A percentile compares a stretch with the other conserved stretches of the same genome.
Evolutionary conservation across 2,888 invertebrate genomes (phyloP).

Genomic region (Ormyrus rosae): DNA sequence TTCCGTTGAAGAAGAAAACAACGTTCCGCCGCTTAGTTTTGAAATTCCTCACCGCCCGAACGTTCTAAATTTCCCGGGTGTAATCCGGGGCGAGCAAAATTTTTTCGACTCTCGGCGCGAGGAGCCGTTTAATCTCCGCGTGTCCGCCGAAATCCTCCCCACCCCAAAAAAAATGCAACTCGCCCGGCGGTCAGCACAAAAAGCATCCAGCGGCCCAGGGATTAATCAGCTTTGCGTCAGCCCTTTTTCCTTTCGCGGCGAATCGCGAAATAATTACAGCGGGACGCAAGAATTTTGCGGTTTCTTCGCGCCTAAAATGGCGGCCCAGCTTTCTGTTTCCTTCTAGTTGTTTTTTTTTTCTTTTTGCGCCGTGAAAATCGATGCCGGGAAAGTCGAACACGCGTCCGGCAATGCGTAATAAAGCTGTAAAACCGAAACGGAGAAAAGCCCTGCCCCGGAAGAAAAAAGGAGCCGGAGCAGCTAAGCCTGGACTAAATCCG

Average conservation of each 20-base stretch:
- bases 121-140: too few species aligned
- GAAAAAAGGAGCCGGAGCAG: not conserved
- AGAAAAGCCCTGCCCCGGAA: not conserved
- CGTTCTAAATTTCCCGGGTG: too few species aligned
- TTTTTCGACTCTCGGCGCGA: too few species aligned
- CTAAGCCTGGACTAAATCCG: conserved; percentile 36
- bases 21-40: too few species aligned
- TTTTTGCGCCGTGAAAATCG: not conserved
- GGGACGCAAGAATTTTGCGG: conserved; percentile 6
- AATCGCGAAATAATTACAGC: conserved; percentile 72
- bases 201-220: conserved; percentile 28
- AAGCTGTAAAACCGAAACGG: conserved; percentile 22
- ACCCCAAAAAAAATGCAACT: not conserved
- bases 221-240: conserved; percentile 50
- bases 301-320: not conserved
- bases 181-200: not conserved
- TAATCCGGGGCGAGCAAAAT: too few species aligned
- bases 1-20: too few species aligned
- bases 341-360: too few species aligned
- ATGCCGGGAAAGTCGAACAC: not conserved
- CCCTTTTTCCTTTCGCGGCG: conserved; percentile 59
- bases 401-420: conserved; percentile 4
- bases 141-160: too few species aligned
- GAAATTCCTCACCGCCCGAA: too few species aligned
- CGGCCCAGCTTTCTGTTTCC: too few species aligned